Evolutionary conservation across 2,888 invertebrate species (phyloP).

Genomic region (Drosophila paramelanica): DNA sequence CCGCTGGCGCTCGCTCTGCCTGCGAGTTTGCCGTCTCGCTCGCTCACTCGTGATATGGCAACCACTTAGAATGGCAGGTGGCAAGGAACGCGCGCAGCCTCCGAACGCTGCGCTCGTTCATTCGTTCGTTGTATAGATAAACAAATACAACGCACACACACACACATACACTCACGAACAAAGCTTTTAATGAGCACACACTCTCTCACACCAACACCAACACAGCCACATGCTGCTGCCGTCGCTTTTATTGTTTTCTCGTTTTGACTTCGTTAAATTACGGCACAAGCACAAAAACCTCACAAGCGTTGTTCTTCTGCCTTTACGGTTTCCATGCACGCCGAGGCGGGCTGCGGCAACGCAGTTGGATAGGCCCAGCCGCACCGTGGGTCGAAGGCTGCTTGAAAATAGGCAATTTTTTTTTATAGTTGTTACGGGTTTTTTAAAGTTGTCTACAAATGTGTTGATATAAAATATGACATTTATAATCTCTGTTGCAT

Average conservation of each 20-base stretch:
- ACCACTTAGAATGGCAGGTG: conserved; percentile 65
- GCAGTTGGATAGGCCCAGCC: conserved; percentile 11
- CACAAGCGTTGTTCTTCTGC: conserved; percentile 50
- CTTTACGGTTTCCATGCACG: conserved; percentile 26
- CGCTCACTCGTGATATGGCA: conserved; percentile 48
- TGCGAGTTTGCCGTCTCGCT: conserved; percentile 21
- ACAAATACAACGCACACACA: conserved; percentile 57
- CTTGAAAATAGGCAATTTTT: conserved; percentile 19
- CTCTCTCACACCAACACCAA: conserved; percentile 44
- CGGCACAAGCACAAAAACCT: conserved; percentile 81
- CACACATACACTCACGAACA: conserved; percentile 24
- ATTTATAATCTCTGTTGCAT: no score
- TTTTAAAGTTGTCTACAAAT: no score
- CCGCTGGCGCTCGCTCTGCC: conserved; percentile 14
- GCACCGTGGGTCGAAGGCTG: conserved; percentile 26
- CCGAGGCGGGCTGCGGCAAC: conserved; percentile 15
- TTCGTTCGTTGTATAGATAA: conserved; percentile 55
- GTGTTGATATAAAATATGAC: no score
- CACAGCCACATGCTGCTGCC: conserved; percentile 9
- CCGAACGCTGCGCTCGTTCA: conserved; percentile 60
- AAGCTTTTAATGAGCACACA: conserved; percentile 55
- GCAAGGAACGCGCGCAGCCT: conserved; percentile 73
- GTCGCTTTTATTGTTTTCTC: conserved; percentile 78
- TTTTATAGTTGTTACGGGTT: background rate
- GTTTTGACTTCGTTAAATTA: conserved; percentile 84